Evolutionary conservation across 2,888 invertebrate species (phyloP), one percentile per base, ranked within the genome.

Genomic region (Phlogophora meticulosa): DNA sequence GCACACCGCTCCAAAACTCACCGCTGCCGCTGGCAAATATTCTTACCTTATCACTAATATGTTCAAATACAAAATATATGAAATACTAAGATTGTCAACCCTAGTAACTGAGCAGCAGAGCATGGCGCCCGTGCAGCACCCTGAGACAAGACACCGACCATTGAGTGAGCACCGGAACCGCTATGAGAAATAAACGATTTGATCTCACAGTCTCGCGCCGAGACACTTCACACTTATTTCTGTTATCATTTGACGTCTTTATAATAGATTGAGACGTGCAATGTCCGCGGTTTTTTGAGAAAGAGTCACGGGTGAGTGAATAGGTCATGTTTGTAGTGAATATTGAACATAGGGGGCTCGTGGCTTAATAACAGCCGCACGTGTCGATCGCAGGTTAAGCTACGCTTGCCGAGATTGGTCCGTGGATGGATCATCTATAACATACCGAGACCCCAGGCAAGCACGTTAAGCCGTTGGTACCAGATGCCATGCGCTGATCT

Each of bases 111-210:
- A 5, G 15, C 65, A 22, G 28, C 22, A 10, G 63, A 68, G 72
- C 67, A 10, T 32, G 38, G 24, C 55, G 51, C 17, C 13, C 10
- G 63, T 32, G 22, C 48, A 43, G 63, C 65, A 22, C 61, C 53
- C 58, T 46, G 32, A 22, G 24, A 22, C 42, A 24, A 38, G 68
- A 22, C 17, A 11, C 22, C 17, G 24, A 17, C 20, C 43, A 42
- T 10, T 36, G 49, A 53, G 22, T 36, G 63, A 46, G 24, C 48
- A 45, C 48, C 45, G 45, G 52, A 28, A 75, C 72, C 56, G 72
- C 56, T 61, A 43, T 24, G 7, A 75, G 9, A 72, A 72, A 72
- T 69, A 72, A 76, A 69, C 56, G 28, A n/a, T 3, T 10, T 13
- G 4, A 51, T 60, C 45, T n/a, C n/a, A n/a, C n/a, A n/a, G n/a